These are phyloP conservation scores for Acridotheres tristis DNA, from an alignment of 2,797 vertebrate genomes.

Conservation along the genomic window DNA sequence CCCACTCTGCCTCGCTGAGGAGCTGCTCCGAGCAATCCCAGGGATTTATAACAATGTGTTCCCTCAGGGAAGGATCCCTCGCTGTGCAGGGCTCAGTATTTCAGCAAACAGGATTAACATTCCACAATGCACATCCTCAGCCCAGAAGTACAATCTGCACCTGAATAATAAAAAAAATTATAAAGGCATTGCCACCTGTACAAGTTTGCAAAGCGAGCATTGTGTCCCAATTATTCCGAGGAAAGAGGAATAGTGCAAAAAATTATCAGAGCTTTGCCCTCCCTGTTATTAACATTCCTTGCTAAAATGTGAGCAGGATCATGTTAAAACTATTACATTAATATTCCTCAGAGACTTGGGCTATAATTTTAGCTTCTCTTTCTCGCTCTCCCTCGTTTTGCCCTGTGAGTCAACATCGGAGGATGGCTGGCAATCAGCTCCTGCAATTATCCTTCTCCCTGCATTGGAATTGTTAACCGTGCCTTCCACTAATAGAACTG, in stretches of 20 bases:
- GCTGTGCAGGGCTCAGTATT: background rate
- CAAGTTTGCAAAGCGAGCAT: background rate
- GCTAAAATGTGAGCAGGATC: conserved; percentile 60
- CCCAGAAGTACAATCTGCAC: background rate
- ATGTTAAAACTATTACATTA: conserved; percentile 67
- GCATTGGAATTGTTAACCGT: conserved; percentile 63
- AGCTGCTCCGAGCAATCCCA: background rate
- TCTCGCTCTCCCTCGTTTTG: conserved; percentile 48
- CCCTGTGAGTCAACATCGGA: conserved; percentile 69
- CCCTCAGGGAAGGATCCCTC: background rate
- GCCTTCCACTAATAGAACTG: conserved; percentile 67
- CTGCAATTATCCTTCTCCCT: conserved; percentile 67
- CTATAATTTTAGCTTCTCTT: conserved; percentile 66
- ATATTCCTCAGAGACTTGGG: conserved; percentile 64
- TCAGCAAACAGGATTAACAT: conserved; percentile 31
- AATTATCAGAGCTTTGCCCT: conserved; percentile 53
- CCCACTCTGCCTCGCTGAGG: background rate
- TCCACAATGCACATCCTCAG: background rate
- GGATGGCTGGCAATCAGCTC: conserved; percentile 69
- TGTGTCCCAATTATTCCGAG: conserved; percentile 39
- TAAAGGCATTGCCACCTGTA: background rate
- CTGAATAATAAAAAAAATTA: background rate
- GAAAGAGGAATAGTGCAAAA: conserved; percentile 50
- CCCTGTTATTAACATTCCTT: conserved; percentile 61
- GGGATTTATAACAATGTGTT: background rate